A percentile compares a stretch with the other conserved stretches of the same genome.
phyloP scores from a whole-genome alignment of 2,888 invertebrate genomes.

The Heliconius charithonia region DNA sequence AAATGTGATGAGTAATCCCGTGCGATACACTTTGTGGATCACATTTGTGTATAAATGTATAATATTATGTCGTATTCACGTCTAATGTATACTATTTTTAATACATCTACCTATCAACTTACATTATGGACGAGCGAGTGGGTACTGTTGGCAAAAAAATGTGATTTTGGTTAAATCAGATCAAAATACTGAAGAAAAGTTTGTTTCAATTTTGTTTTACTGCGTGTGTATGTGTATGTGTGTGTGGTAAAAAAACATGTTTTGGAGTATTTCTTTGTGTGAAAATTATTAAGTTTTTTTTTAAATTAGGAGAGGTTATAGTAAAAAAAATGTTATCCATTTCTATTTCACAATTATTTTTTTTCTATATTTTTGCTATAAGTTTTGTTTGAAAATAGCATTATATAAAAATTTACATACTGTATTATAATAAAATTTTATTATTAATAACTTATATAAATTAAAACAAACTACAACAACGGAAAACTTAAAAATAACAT shows the following conservation, averaged over 20 bases:
- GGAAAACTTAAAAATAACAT: background rate
- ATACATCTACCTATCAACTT: slow-evolving; percentile 84
- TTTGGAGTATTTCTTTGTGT: too few relatives aligned
- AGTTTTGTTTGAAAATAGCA: too few relatives aligned
- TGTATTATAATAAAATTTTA: too few relatives aligned
- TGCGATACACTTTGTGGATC: slow-evolving; percentile 58
- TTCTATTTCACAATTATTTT: too few relatives aligned
- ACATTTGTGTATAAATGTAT: slow-evolving; percentile 51
- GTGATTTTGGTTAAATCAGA: background rate
- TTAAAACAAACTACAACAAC: too few relatives aligned
- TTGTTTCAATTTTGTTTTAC: background rate
- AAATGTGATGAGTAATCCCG: slow-evolving; percentile 61
- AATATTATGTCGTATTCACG: slow-evolving; percentile 75
- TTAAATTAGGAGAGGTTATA: too few relatives aligned
- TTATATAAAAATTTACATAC: too few relatives aligned
- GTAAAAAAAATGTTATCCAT: too few relatives aligned
- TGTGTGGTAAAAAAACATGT: background rate
- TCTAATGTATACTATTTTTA: slow-evolving; percentile 84
- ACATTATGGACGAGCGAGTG: slow-evolving; percentile 81
- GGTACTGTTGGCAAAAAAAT: slow-evolving; percentile 63
- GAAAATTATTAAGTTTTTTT: too few relatives aligned
- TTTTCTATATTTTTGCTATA: too few relatives aligned
- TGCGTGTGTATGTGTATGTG: too few relatives aligned
- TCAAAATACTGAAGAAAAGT: background rate
- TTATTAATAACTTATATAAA: too few relatives aligned